Base-by-base conservation (phyloP, 2,888 invertebrate genomes). In the Falcaria lacertinaria region DNA sequence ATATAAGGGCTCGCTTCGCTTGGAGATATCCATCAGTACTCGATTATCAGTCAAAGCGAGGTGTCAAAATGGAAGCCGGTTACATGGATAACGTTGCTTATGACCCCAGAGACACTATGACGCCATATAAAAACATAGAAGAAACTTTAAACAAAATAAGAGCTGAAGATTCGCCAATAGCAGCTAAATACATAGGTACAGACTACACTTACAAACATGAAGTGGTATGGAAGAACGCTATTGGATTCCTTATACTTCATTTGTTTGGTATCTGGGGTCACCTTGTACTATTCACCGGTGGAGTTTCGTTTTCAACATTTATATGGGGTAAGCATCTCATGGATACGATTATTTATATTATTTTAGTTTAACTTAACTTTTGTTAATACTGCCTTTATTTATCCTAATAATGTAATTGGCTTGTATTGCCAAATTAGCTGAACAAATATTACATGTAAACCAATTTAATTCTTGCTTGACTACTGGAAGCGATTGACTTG, bases 201-300 rank as follows among this genome's bases (percentile, higher is more conserved):
- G 81, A 81, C 60, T 72, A 64, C 43, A 57, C 65, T 0, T 79
- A 70, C 43, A 75, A 68, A 81, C 80, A 90, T 89, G 49, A 90
- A 66, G 83, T 92, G 11, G 92, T 93, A 2, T 93, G 93, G 93
- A 81, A 74, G 50, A 93, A 93, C 67, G 90, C 84, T 0, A 84
- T 93, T 14, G 91, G 91, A 25, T 93, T 93, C 64, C 47, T 91
- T 1, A 44, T 88, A 1, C 60, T 92, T 13, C 92, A 92, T 65
- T 14, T 89, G 0, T 57, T 75, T 1, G 90, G 82, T 1, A 4
- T 90, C 3, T 86, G 84, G 68, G 91, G 91, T 4, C 2, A 80
- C 0, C 69, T 53, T 45, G 49, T 82, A 7, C 41, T 65, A 4
- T 15, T 81, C 1, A 62, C 68, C 0, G 64, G 70, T 16, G 50